Conservation (phyloP, 2,797 vertebrate genomes). For the Sebastes alutus region DNA sequence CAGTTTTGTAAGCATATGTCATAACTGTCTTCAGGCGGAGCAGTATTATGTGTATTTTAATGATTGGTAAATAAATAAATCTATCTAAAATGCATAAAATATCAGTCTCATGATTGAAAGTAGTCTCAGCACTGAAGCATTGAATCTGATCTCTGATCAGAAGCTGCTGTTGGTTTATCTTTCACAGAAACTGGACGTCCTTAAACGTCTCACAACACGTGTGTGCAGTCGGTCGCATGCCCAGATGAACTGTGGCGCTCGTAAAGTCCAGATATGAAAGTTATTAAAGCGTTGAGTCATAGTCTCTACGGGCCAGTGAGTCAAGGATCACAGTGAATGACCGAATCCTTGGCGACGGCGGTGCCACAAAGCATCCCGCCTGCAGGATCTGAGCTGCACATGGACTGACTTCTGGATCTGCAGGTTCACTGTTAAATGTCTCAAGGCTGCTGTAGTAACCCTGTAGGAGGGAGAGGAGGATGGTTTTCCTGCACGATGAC, state of each 20-base stretch:
- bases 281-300: slow-evolving; percentile 29
- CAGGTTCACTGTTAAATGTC: not conserved
- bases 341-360: slow-evolving; percentile 9
- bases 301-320: not conserved
- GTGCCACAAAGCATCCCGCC: not conserved
- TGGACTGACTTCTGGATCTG: not conserved
- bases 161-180: not conserved
- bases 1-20: rapidly evolving
- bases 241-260: not conserved
- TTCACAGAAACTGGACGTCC: too few relatives aligned
- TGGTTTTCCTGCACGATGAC: not conserved
- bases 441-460: not conserved
- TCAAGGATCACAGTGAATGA: not conserved
- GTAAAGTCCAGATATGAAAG: slow-evolving; percentile 18
- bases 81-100: not conserved
- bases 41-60: too few relatives aligned
- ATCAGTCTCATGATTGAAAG: not conserved
- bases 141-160: not conserved
- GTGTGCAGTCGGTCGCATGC: not conserved
- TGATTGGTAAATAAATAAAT: too few relatives aligned
- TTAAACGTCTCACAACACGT: too few relatives aligned
- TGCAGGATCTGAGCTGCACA: not conserved
- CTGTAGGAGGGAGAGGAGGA: not conserved
- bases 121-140: too few relatives aligned
- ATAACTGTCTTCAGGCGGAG: too few relatives aligned